Percentiles rank a stretch among this genome's conserved stretches.
phyloP scores from a whole-genome alignment of 1,140 invertebrate genomes.

The Drosophila nigromelanica region DNA sequence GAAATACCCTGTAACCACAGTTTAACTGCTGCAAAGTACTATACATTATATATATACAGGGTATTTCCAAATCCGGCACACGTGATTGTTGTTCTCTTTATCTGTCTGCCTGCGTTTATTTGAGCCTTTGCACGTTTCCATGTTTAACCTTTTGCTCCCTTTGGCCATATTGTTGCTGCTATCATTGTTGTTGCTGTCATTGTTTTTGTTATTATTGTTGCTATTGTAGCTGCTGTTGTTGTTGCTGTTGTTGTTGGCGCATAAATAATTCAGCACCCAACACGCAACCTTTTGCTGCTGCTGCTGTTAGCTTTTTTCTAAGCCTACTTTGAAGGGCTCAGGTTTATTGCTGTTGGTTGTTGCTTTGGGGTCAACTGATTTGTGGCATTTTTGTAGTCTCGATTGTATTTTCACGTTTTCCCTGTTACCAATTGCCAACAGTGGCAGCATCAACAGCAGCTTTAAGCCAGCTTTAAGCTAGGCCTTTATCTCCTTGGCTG shows the following conservation, averaged over 20 bases:
- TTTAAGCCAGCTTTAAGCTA: background rate
- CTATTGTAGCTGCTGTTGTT: slow-evolving; percentile 29
- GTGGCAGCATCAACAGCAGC: background rate
- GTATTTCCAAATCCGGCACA: background rate
- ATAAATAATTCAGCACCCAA: slow-evolving; percentile 70
- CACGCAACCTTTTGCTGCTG: slow-evolving; percentile 27
- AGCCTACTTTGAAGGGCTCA: slow-evolving; percentile 25
- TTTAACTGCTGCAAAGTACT: no score
- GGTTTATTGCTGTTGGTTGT: slow-evolving; percentile 1
- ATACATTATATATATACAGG: background rate
- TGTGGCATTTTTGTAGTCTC: slow-evolving; percentile 28
- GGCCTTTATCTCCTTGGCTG: background rate
- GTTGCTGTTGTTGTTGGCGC: slow-evolving; percentile 46
- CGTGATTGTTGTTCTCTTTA: background rate
- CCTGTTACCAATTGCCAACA: background rate
- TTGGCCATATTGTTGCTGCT: slow-evolving; percentile 64
- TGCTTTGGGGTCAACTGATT: slow-evolving; percentile 33
- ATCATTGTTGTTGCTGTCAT: slow-evolving; percentile 32
- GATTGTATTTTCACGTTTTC: slow-evolving; percentile 8
- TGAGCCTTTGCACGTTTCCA: slow-evolving; percentile 54
- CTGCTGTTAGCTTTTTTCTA: slow-evolving; percentile 4
- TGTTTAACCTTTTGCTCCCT: slow-evolving; percentile 65
- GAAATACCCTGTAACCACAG: no score
- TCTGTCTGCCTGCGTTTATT: slow-evolving; percentile 21
- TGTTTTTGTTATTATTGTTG: slow-evolving; percentile 23